Evolutionary conservation across 1,140 invertebrate genomes (phyloP), one percentile per base, ranked within the genome.

Genomic region (Zaprionus africanus): DNA sequence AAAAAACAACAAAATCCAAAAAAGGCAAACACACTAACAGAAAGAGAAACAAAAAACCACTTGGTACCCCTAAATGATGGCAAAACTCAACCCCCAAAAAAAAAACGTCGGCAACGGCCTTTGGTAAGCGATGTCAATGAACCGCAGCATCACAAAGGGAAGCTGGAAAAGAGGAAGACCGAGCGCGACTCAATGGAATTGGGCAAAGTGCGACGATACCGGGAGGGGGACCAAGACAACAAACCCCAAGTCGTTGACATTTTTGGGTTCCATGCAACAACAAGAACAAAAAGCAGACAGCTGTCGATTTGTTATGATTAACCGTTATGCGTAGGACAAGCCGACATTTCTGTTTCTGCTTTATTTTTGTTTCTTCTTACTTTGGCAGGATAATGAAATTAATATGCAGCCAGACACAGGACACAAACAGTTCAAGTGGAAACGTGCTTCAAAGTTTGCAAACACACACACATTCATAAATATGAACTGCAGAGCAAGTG

Each of bases 301-400:
- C 71, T 85, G 82, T 59, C 82, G 70, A 85, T 86, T 76, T 81
- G 51, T 86, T 78, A 67, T 82, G 71, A 87, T 87, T 87, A 82
- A 78, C 83, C 64, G 83, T 87, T 82, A 86, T 76, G 56, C 24
- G 41, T 7, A 41, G 36, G 49, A 57, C 56, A 58, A 19, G 11
- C 22, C 19, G 46, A 49, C 31, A 19, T 13, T 24, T 49, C 46
- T 49, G 17, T 51, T 13, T 51, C 46, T 51, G 9, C 28, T 22
- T 64, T 6, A 22, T 17, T 49, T 34, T 31, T 41, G 24, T 19
- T 34, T 19, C 13, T 41, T n/a, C 7, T 36, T 38, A 28, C 54
- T 19, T 36, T 31, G 46, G 19, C 41, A 66, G 59, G 36, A 70
- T 82, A 82, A 76, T 76, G 59, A 82, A 82, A 79, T 76, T 63